These are phyloP conservation scores for Heliconius sara DNA, from an alignment of 2,888 invertebrate genomes.

Conservation along the genomic window DNA sequence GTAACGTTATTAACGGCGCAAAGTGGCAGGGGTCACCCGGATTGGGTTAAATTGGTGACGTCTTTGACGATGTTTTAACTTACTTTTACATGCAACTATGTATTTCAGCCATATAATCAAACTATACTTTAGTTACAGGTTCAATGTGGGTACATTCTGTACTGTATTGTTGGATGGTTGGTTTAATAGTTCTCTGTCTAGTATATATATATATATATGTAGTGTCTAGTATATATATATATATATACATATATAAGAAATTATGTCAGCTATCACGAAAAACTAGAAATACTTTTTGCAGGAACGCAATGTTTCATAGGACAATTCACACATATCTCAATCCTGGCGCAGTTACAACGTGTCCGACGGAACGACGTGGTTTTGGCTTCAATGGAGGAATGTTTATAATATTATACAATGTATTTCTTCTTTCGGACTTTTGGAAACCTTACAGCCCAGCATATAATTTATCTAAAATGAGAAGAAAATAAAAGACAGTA, in stretches of 20 bases:
- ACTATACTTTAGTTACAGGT: too few relatives aligned
- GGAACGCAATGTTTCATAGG: not conserved
- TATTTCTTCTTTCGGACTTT: not conserved
- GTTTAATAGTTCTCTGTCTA: too few relatives aligned
- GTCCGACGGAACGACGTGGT: too few relatives aligned
- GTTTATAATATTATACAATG: not conserved
- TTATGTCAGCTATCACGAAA: too few relatives aligned
- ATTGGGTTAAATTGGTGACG: slow-evolving; percentile 11
- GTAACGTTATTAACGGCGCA: slow-evolving; percentile 18
- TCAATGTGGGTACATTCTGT: too few relatives aligned
- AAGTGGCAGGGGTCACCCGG: slow-evolving; percentile 23
- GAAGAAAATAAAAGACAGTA: not conserved
- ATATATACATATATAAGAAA: too few relatives aligned
- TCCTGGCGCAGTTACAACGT: not conserved
- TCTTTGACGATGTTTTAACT: not conserved
- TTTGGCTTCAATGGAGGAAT: not conserved
- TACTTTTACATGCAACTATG: not conserved
- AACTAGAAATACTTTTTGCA: not conserved
- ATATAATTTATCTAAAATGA: not conserved
- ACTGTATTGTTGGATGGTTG: too few relatives aligned
- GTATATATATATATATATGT: too few relatives aligned
- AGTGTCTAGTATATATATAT: too few relatives aligned
- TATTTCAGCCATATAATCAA: not conserved
- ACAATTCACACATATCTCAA: not conserved
- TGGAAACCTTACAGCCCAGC: not conserved